phyloP scores from a whole-genome alignment of 35 echinoderm and acorn worm genomes.

The Hemicentrotus pulcherrimus region DNA sequence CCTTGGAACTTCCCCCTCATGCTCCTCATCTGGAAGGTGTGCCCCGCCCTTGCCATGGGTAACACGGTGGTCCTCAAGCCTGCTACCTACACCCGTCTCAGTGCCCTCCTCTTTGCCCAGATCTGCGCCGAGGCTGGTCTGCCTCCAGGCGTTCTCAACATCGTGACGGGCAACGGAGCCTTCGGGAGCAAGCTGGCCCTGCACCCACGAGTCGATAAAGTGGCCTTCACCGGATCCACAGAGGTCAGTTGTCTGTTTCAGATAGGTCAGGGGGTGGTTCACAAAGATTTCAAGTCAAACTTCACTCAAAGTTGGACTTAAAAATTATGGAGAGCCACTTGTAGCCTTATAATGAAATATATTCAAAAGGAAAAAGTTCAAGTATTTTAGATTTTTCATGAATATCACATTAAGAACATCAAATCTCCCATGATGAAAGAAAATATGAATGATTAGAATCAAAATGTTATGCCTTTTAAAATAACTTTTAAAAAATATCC shows the following conservation, averaged over 20 bases:
- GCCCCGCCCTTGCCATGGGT: constrained; percentile 97
- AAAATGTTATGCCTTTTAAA: too few species aligned
- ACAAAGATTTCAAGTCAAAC: too few species aligned
- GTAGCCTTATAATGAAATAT: too few species aligned
- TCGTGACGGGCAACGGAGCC: constrained; percentile 91
- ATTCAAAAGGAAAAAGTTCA: too few species aligned
- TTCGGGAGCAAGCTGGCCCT: constrained; percentile 93
- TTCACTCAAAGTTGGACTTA: too few species aligned
- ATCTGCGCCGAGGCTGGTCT: constrained; percentile 98
- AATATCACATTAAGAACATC: too few species aligned
- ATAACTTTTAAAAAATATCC: too few species aligned
- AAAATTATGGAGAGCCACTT: too few species aligned
- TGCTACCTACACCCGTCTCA: constrained; percentile 92
- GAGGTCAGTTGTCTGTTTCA: constrained; percentile 59
- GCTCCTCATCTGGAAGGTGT: constrained; percentile 97
- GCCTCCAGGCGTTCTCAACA: constrained; percentile 95
- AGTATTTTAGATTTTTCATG: too few species aligned
- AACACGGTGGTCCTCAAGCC: constrained; percentile 96
- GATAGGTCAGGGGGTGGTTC: too few species aligned
- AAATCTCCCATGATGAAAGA: too few species aligned
- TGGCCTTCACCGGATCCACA: constrained; percentile 97
- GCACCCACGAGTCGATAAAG: constrained; percentile 88
- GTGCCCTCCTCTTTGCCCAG: constrained; percentile 91
- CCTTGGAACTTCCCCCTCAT: constrained; percentile 99
- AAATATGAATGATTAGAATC: too few species aligned